Conservation (phyloP, 2,797 vertebrate genomes). For the Eidolon dupreanum region DNA sequence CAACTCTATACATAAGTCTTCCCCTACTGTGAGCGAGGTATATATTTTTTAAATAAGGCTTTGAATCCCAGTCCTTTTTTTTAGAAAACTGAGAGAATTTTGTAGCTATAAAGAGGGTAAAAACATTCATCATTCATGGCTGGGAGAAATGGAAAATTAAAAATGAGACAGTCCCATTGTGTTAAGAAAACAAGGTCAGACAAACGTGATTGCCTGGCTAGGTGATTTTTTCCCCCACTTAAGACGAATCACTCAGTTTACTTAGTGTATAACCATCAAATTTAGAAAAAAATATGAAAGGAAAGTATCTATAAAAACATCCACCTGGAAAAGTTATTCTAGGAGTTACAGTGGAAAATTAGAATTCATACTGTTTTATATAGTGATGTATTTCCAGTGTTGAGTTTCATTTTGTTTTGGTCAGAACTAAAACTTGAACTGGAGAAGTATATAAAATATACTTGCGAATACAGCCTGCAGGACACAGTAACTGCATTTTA, state of each 20-base stretch:
- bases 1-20: not conserved
- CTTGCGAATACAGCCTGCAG: not conserved
- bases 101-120: not conserved
- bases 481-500: not conserved
- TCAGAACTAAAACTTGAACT: slow-evolving; percentile 7
- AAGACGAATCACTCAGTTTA: not conserved
- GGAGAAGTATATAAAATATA: not conserved
- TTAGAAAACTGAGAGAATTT: slow-evolving; percentile 17
- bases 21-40: not conserved
- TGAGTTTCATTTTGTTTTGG: not conserved
- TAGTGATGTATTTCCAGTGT: not conserved
- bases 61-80: not conserved
- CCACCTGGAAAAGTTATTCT: not conserved
- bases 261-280: not conserved
- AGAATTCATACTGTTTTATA: not conserved
- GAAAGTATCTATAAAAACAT: not conserved
- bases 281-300: not conserved
- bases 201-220: not conserved
- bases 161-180: not conserved
- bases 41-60: not conserved
- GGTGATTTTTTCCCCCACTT: not conserved
- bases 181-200: slow-evolving; percentile 16
- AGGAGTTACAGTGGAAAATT: not conserved
- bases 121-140: not conserved
- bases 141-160: not conserved